Base-by-base conservation (phyloP, 30 jellyfish, hydroid and myxozoan genomes). In the Cassiopea xamachana region DNA sequence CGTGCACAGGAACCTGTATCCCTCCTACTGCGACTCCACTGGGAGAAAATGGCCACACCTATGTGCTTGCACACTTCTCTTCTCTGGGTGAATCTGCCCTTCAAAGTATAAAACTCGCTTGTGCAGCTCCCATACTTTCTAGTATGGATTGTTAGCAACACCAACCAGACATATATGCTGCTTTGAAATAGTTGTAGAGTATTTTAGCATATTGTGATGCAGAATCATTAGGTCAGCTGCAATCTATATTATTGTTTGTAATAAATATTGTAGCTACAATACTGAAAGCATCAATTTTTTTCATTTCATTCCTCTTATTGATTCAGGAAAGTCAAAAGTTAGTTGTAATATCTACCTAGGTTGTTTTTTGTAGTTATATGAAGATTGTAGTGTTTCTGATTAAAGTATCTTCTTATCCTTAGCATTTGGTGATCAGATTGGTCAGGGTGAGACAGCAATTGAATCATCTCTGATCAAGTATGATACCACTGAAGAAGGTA, bases 381-480 rank as follows among this genome's bases (percentile, higher is more conserved):
- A 27, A 27, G 39, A 27, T 71, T 71, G 4, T 71, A 39, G 80
- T 71, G 80, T 71, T 71, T 71, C 80, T 71, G 50, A 71, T 71
- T 51, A 71, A 7, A 71, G 6, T 71, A 15, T 71, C n/a, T 71
- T 71, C 55, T 71, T 71, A 9, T 14, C 43, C 74, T 16, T 39
- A 71, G 80, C 80, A 18, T 7, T 18, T 43, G 55, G 80, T 71
- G 80, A 71, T 71, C 80, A 71, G 5, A 39, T 27, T 71, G 80
- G 80, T 71, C 80, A 19, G 58, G 27, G 15, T 71, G 80, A 71
- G 80, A 71, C 55, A 71, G 27, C 80, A 71, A 7, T 71, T 51
- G 27, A 6, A 71, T 71, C 55, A 19, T 64, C 74, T 64, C 80
- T 71, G 55, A 71, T 71, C 80, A 71, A 27, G 80, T 71, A 39